phyloP scores from a whole-genome alignment of 2,888 invertebrate genomes.

The Schizaphis graminum region DNA sequence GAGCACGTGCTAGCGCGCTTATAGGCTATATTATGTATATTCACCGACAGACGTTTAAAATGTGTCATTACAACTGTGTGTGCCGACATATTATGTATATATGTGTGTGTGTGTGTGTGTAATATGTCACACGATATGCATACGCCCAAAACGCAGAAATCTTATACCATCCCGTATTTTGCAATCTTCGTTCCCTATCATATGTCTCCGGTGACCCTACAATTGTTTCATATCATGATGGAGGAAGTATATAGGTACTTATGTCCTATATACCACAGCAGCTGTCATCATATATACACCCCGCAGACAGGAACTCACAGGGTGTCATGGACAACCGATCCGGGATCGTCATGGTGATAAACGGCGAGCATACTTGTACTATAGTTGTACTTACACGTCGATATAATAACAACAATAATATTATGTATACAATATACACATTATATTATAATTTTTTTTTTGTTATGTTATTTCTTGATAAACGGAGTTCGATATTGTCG shows the following conservation, averaged over 20 bases:
- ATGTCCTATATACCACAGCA: neutral
- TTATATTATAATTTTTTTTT: neutral
- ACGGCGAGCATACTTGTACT: neutral
- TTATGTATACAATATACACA: neutral
- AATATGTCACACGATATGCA: neutral
- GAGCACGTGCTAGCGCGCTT: constrained; percentile 8
- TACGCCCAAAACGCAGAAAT: neutral
- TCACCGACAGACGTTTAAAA: neutral
- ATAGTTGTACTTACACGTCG: neutral
- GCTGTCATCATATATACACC: neutral
- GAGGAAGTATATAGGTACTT: neutral
- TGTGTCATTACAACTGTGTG: neutral
- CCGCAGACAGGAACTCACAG: neutral
- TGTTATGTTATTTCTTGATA: neutral
- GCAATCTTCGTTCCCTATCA: neutral
- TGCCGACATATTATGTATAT: too few relatives aligned
- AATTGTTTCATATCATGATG: neutral
- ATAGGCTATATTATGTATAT: neutral
- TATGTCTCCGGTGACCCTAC: neutral
- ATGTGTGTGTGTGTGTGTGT: neutral
- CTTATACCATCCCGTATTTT: neutral
- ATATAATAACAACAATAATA: neutral
- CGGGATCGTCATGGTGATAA: neutral
- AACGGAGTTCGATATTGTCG: neutral
- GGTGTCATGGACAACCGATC: neutral